Evolutionary conservation across 2,888 invertebrate species (phyloP).

Genomic region (Tortrix viridana): DNA sequence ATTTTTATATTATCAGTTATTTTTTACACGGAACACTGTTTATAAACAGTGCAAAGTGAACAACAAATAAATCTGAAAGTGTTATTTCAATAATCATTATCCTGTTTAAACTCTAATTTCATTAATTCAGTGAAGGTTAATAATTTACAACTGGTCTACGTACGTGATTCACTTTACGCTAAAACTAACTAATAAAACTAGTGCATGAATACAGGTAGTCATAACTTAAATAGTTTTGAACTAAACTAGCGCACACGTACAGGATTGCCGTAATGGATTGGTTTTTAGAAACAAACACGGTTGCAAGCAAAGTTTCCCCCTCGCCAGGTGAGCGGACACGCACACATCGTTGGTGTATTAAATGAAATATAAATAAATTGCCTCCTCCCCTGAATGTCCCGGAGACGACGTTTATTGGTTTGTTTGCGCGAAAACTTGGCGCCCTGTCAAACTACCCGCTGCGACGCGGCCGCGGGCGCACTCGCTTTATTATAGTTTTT

Average conservation of each 20-base stretch:
- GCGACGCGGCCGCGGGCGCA: constrained; percentile 33
- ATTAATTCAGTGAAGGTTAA: too few species aligned
- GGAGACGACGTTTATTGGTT: constrained; percentile 71
- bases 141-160: too few species aligned
- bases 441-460: constrained; percentile 62
- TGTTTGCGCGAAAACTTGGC: constrained; percentile 69
- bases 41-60: too few species aligned
- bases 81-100: too few species aligned
- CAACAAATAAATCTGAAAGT: too few species aligned
- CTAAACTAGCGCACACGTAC: constrained; percentile 11
- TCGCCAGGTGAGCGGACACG: constrained; percentile 18
- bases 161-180: too few species aligned
- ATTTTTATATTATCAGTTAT: too few species aligned
- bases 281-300: constrained; percentile 36
- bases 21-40: too few species aligned
- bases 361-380: constrained; percentile 69
- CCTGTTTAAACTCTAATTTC: too few species aligned
- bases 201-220: background rate
- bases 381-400: constrained; percentile 61
- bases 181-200: background rate
- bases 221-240: constrained; percentile 21
- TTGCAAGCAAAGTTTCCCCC: constrained; percentile 34
- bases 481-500: constrained; percentile 17
- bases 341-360: constrained; percentile 38
- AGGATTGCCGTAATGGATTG: constrained; percentile 34